phyloP scores from a whole-genome alignment of 2,888 invertebrate genomes.

The Oscheius onirici region DNA sequence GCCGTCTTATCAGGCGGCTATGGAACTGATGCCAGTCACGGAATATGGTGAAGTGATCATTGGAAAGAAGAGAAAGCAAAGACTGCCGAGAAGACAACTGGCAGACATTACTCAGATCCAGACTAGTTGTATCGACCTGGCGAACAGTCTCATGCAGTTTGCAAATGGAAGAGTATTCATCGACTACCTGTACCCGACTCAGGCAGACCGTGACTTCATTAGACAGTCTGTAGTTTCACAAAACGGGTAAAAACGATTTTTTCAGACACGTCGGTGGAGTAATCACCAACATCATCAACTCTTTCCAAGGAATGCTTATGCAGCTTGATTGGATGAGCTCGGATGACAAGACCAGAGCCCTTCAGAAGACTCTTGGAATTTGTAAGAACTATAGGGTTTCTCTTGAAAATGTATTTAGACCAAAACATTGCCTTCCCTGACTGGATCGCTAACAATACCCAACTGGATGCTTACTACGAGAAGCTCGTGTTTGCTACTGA shows the following conservation, averaged over 20 bases:
- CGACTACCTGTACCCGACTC: constrained; percentile 60
- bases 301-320: constrained; percentile 63
- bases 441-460: constrained; percentile 45
- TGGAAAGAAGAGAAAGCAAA: constrained; percentile 10
- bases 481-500: constrained; percentile 39
- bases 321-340: constrained; percentile 59
- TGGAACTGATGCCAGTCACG: background rate
- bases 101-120: constrained; percentile 7
- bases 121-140: constrained; percentile 23
- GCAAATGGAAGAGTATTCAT: constrained; percentile 64
- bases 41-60: background rate
- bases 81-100: background rate
- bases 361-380: constrained; percentile 52
- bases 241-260: constrained; percentile 24
- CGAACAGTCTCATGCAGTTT: constrained; percentile 52
- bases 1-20: constrained; percentile 35
- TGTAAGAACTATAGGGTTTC: constrained; percentile 48
- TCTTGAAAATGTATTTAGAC: constrained; percentile 49
- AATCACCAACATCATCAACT: constrained; percentile 52
- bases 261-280: constrained; percentile 46
- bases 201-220: constrained; percentile 37
- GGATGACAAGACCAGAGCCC: constrained; percentile 48
- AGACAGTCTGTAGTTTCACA: constrained; percentile 40
- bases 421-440: constrained; percentile 62
- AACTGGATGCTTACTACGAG: constrained; percentile 45